Evolutionary conservation across 1,140 invertebrate species (phyloP), one percentile per base, ranked within the genome.

Genomic region (silkworm (Bombyx mori)): DNA sequence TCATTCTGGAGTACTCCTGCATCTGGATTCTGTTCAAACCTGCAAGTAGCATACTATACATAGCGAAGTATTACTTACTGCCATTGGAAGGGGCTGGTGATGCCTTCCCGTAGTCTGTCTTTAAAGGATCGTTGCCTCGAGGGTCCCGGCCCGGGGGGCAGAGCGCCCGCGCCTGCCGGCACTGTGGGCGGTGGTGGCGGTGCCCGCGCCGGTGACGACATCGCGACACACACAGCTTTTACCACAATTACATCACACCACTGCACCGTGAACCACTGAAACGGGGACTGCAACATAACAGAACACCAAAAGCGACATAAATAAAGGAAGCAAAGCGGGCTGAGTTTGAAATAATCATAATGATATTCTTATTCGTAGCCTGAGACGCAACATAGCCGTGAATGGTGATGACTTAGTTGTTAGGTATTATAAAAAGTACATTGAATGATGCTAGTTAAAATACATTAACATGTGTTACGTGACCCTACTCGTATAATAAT

Each of bases 71-170:
- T 49, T 77, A 93, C 92, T 93, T 89, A 93, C 92, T 93, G 92
- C 92, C 92, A 93, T 65, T 90, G 90, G 72, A 93, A 92, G 78
- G 92, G 92, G 75, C 91, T 91, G 43, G 92, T 92, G 79, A 94
- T 93, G 68, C 92, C 92, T 52, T 94, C 92, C 73, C 92, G 90
- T 47, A 94, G 90, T 22, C 92, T 89, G 76, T 94, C 93, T 75
- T 92, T 92, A 66, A 94, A 79, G 1, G 91, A 92, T 45, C 91
- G 90, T 64, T 92, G 88, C 50, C 91, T 74, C 62, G 90, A 89
- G 26, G 90, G 90, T 26, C 90, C 91, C n/a, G 91, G 90, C 48
- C 92, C 92, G 18, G 83, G 77, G 46, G 84, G 84, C 58, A 86
- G 71, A 63, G 73, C 73, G 66, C 77, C 84, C 58, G 81, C 76